A percentile compares a stretch with the other conserved stretches of the same genome.
These are phyloP conservation scores for Chrysolina oricalcia DNA, from an alignment of 2,888 invertebrate genomes.

Conservation along the genomic window DNA sequence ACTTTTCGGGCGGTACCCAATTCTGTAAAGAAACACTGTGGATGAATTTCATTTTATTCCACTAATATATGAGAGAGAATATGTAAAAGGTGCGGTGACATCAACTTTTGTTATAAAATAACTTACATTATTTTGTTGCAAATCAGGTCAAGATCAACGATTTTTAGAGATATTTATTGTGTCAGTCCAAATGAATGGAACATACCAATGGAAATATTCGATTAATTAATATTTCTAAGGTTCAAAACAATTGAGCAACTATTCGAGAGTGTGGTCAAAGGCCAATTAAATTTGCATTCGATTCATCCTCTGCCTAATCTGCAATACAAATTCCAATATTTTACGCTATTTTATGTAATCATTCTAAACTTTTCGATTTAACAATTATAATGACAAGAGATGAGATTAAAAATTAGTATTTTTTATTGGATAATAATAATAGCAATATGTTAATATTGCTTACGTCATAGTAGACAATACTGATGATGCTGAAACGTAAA, in stretches of 20 bases:
- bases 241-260: slow-evolving; percentile 16
- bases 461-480: background rate
- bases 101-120: slow-evolving; percentile 8
- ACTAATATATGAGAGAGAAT: background rate
- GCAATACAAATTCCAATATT: slow-evolving; percentile 5
- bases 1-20: background rate
- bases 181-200: slow-evolving; percentile 4
- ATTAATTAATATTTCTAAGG: background rate
- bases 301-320: background rate
- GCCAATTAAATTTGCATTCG: background rate
- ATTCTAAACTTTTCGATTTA: background rate
- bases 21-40: background rate
- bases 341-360: background rate
- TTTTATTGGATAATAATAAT: background rate
- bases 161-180: background rate
- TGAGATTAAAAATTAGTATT: background rate
- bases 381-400: background rate
- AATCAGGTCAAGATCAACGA: slow-evolving; percentile 4
- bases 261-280: slow-evolving; percentile 10
- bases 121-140: slow-evolving; percentile 1
- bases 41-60: background rate
- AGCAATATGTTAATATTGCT: too few relatives aligned
- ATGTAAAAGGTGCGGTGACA: background rate
- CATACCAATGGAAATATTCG: background rate
- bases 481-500: background rate